Percentiles rank a stretch among this genome's conserved stretches.
phyloP scores from a whole-genome alignment of 2,797 vertebrate species.

The Siniperca obscura region DNA sequence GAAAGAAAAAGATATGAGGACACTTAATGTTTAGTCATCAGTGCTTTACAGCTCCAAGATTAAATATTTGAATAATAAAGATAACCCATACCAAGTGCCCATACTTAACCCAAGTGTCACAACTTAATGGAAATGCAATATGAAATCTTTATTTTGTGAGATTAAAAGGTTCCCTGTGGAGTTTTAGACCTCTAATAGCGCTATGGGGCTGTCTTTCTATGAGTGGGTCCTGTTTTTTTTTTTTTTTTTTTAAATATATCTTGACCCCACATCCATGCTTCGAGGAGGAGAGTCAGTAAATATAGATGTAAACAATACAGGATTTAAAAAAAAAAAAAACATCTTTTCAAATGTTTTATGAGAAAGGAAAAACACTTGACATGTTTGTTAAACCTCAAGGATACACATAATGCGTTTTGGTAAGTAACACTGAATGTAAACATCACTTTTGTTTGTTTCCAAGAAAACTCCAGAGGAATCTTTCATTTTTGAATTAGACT shows the following conservation, averaged over 20 bases:
- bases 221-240: not conserved
- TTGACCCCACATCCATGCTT: not conserved
- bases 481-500: not conserved
- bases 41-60: conserved; percentile 13
- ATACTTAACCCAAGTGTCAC: not conserved
- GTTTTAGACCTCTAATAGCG: not conserved
- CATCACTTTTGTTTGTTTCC: conserved; percentile 9
- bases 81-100: not conserved
- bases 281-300: not conserved
- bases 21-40: not conserved
- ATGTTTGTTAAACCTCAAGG: not conserved
- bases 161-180: not conserved
- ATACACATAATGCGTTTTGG: not conserved
- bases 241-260: not conserved
- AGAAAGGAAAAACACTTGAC: not conserved
- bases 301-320: not conserved
- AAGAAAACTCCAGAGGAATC: not conserved
- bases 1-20: not conserved
- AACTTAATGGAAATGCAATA: not conserved
- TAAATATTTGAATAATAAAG: conserved; percentile 9
- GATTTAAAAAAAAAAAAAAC: not conserved
- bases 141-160: not conserved
- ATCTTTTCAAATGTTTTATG: not conserved
- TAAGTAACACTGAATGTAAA: not conserved
- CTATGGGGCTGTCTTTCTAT: not conserved